phyloP scores from a whole-genome alignment of 1,140 invertebrate species.

The Aphelenchoides fujianensis region DNA sequence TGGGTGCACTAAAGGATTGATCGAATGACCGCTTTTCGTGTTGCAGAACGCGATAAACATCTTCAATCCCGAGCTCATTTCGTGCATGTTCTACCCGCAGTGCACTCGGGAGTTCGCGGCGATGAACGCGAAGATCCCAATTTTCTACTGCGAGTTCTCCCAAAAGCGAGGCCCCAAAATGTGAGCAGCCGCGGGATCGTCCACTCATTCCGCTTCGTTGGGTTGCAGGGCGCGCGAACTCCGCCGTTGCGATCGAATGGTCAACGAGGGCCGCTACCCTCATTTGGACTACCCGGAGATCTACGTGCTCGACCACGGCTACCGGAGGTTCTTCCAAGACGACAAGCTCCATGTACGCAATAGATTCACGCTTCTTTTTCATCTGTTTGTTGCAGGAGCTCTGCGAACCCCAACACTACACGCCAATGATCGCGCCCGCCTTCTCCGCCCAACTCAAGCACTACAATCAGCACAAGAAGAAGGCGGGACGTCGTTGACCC shows the following conservation, averaged over 20 bases:
- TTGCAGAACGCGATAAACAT: constrained; percentile 47
- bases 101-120: constrained; percentile 29
- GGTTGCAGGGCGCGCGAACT: constrained; percentile 78
- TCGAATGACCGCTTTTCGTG: neutral
- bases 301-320: constrained; percentile 89
- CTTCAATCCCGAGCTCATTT: constrained; percentile 29
- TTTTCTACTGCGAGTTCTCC: constrained; percentile 98
- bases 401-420: constrained; percentile 14
- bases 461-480: constrained; percentile 14
- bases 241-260: constrained; percentile 76
- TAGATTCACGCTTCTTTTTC: too few species aligned
- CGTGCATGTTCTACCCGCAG: constrained; percentile 41
- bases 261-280: constrained; percentile 82
- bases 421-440: neutral
- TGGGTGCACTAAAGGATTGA: constrained; percentile 6
- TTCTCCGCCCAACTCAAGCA: neutral
- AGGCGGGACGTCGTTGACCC: neutral
- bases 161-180: constrained; percentile 86
- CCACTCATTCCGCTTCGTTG: too few species aligned
- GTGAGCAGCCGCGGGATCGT: too few species aligned
- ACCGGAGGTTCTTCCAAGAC: constrained; percentile 76
- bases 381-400: too few species aligned
- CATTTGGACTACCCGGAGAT: constrained; percentile 85
- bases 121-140: constrained; percentile 73
- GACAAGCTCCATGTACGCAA: constrained; percentile 22